Conservation (phyloP, 2,113 vertebrate genomes). For the Heterochromis multidens region DNA sequence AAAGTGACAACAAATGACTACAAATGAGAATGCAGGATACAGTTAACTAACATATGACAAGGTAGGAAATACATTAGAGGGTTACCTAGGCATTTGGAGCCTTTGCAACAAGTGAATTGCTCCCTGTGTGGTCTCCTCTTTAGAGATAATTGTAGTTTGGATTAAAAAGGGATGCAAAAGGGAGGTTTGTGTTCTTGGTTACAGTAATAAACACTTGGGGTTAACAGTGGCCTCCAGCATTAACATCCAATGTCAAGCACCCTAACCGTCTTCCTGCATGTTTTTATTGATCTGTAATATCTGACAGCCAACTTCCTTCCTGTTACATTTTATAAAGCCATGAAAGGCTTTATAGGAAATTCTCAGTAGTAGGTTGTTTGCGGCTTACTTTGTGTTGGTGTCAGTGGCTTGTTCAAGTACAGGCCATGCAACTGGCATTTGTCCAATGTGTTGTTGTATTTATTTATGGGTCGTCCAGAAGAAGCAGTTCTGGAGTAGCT, state of each 20-base stretch:
- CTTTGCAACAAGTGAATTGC: background rate
- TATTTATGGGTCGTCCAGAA: background rate
- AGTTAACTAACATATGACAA: background rate
- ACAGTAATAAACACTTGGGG: background rate
- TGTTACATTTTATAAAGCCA: background rate
- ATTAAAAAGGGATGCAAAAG: background rate
- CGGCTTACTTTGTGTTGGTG: background rate
- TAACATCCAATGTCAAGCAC: background rate
- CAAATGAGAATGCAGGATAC: background rate
- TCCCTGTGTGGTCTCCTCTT: background rate
- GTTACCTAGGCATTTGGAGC: background rate
- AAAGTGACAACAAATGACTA: background rate
- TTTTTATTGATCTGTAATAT: background rate
- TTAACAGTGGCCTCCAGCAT: background rate
- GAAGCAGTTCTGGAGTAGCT: background rate
- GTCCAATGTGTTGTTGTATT: background rate
- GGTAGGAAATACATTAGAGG: background rate
- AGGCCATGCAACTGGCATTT: background rate
- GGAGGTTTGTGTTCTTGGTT: background rate
- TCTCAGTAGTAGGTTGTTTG: background rate
- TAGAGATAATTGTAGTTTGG: background rate
- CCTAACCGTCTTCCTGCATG: background rate
- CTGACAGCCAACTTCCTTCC: background rate
- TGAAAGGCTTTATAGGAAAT: background rate
- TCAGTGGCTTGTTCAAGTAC: background rate